A percentile compares a stretch with the other conserved stretches of the same genome.
phyloP scores from a whole-genome alignment of 2,113 vertebrate genomes.

The Gymnarchus niloticus region DNA sequence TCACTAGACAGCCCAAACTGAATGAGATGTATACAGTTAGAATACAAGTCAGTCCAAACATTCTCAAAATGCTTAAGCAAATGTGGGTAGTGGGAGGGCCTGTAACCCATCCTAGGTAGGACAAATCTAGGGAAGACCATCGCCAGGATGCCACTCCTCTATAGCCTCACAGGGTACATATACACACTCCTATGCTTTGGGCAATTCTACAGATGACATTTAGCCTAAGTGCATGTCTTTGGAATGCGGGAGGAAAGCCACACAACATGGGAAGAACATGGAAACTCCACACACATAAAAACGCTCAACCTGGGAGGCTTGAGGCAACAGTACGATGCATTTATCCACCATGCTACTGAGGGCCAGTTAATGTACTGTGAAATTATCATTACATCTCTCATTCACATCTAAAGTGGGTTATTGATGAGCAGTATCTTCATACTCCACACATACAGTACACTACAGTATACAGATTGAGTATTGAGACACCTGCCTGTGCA shows the following conservation, averaged over 20 bases:
- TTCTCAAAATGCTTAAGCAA: not conserved
- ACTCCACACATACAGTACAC: too few relatives aligned
- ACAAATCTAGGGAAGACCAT: not conserved
- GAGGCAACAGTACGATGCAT: not conserved
- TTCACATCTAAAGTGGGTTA: too few relatives aligned
- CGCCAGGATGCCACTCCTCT: not conserved
- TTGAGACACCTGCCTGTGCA: too few relatives aligned
- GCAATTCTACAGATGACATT: not conserved
- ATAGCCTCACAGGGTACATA: not conserved
- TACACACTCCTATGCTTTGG: not conserved
- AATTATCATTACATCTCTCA: too few relatives aligned
- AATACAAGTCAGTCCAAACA: not conserved
- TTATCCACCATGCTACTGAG: too few relatives aligned
- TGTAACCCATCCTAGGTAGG: too few relatives aligned
- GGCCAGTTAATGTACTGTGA: not conserved
- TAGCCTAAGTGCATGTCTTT: not conserved
- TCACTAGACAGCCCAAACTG: not conserved
- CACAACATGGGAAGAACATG: not conserved
- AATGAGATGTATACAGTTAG: not conserved
- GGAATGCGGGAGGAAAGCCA: not conserved
- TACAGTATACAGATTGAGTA: too few relatives aligned
- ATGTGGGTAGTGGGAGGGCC: not conserved
- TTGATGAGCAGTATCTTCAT: too few relatives aligned
- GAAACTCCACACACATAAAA: not conserved
- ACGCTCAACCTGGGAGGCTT: not conserved